These are phyloP conservation scores for Litoditis marina DNA, from an alignment of 2,888 invertebrate genomes.

Conservation along the genomic window DNA sequence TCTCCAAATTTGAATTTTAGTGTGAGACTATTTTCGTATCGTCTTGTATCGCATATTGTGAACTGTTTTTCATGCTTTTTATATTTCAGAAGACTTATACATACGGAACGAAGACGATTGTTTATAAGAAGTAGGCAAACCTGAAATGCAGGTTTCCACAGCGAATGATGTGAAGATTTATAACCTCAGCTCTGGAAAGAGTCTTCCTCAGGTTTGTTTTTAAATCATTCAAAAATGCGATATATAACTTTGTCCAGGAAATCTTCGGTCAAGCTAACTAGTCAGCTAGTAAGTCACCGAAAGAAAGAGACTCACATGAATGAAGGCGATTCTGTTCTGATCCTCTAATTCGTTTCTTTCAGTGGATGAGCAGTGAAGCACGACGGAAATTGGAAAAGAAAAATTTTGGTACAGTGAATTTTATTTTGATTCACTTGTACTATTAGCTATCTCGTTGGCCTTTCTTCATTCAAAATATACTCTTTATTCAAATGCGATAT, in stretches of 20 bases:
- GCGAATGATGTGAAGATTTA: slow-evolving; percentile 94
- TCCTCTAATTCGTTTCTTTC: slow-evolving; percentile 25
- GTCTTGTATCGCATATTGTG: too few species aligned
- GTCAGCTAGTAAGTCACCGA: too few species aligned
- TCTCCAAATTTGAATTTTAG: background rate
- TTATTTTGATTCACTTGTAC: too few species aligned
- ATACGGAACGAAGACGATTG: too few species aligned
- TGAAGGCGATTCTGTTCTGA: too few species aligned
- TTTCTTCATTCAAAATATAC: background rate
- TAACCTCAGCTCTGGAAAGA: slow-evolving; percentile 92
- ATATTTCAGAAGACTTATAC: too few species aligned
- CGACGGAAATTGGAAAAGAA: slow-evolving; percentile 64
- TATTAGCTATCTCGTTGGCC: background rate
- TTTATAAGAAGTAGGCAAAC: too few species aligned
- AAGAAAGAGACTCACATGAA: too few species aligned
- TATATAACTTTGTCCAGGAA: too few species aligned
- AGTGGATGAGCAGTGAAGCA: slow-evolving; percentile 65
- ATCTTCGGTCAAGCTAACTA: too few species aligned
- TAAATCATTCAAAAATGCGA: background rate
- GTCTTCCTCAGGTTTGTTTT: slow-evolving; percentile 84
- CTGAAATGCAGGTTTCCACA: slow-evolving; percentile 55
- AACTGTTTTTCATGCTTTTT: too few species aligned
- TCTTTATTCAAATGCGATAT: background rate
- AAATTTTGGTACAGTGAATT: slow-evolving; percentile 66
- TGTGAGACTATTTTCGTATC: too few species aligned